Base-by-base conservation (phyloP, 2,113 vertebrate species). In the Pleuronectes platessa region DNA sequence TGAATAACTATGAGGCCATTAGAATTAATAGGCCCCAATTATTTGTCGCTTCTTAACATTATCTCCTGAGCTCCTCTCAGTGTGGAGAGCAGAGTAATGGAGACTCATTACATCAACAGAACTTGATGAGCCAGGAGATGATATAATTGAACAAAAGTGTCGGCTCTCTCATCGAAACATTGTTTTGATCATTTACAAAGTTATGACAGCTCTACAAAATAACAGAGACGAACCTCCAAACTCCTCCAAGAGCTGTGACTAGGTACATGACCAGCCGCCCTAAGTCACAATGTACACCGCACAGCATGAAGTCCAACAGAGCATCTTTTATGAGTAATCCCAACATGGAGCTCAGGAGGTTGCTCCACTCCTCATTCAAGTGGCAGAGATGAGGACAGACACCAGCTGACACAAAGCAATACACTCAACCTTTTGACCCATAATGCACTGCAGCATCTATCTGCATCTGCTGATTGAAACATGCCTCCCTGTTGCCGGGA, bases 391-490 rank as follows among this genome's bases (percentile, higher is more conserved):
- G 55, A 67, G 27, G 53, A 61, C 71, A 67, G 74, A 69, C 54
- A 66, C 61, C 63, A 60, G 37, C 62, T 74, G 83, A 82, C 86
- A 74, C 53, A 40, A 14, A 78, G 71, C 64, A 59, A 76, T 20
- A 61, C 79, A 86, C 87, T 90, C 61, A 18, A 91, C 82, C 85
- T 81, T 81, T 82, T 72, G 70, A 81, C 81, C 70, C 53, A 27
- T 45, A 74, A 78, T 47, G 37, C 71, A 62, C 40, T 61, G 13
- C 66, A 21, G 61, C 65, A 53, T 61, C 70, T 71, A 80, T 85
- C 66, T 85, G 64, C 65, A 61, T 89, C 70, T 60, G 75, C 84
- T 89, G 85, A 91, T 88, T 91, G 86, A 93, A 90, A 91, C 71
- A 84, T 70, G 76, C 42, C 76, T 79, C 64, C 42, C 49, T 76